A percentile compares a stretch with the other conserved stretches of the same genome.
phyloP scores from a whole-genome alignment of 1,140 invertebrate species.

The Bursaphelenchus mucronatus region DNA sequence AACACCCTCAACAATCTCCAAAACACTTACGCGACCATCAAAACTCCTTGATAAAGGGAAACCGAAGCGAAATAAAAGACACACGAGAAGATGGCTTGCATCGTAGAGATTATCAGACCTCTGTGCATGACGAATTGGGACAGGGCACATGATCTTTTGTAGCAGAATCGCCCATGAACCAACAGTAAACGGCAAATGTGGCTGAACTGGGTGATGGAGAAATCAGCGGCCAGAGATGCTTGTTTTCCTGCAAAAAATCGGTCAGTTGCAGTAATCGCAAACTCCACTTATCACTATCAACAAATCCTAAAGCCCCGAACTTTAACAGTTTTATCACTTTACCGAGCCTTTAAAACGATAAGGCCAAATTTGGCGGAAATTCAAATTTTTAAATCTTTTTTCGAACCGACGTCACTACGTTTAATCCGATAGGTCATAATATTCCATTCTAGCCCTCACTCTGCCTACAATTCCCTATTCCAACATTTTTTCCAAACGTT shows the following conservation, averaged over 20 bases:
- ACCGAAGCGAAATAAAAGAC: slow-evolving; percentile 98
- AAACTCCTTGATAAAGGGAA: slow-evolving; percentile 90
- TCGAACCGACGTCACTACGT: no score
- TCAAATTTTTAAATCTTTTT: no score
- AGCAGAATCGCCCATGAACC: slow-evolving; percentile 89
- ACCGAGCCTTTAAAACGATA: no score
- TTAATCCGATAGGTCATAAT: no score
- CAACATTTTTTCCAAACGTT: no score
- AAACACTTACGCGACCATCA: slow-evolving; percentile 82
- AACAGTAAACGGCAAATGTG: slow-evolving; percentile 77
- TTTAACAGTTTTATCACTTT: no score
- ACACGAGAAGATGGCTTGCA: slow-evolving; percentile 97
- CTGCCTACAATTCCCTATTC: no score
- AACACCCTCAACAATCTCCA: no score
- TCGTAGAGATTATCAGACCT: slow-evolving; percentile 93
- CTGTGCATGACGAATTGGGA: slow-evolving; percentile 98
- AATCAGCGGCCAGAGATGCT: slow-evolving; percentile 96
- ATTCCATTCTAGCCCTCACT: no score
- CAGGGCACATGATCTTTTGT: slow-evolving; percentile 88
- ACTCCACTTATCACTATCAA: no score
- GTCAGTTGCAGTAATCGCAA: neutral
- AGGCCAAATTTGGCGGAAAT: no score
- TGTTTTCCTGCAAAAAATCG: slow-evolving; percentile 70
- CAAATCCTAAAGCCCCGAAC: no score
- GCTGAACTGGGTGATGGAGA: slow-evolving; percentile 88